A percentile compares a stretch with the other conserved stretches of the same genome.
Evolutionary conservation across 1,140 invertebrate genomes (phyloP).

Genomic region (Contarinia nasturtii): DNA sequence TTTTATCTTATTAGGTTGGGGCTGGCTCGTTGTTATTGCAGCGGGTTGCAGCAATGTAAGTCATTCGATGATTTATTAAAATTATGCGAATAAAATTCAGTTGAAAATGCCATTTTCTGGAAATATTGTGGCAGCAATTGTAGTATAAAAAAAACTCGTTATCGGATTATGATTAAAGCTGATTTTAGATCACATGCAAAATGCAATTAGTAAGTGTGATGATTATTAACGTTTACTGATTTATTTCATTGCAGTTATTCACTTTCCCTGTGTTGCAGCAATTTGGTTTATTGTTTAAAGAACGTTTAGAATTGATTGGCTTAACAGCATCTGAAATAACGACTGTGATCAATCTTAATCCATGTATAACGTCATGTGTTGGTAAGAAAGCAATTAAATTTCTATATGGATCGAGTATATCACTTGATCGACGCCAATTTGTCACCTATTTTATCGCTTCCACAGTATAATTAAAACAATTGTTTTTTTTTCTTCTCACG

Average conservation of each 20-base stretch:
- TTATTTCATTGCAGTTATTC: constrained; percentile 30
- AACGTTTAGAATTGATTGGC: constrained; percentile 31
- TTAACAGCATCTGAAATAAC: constrained; percentile 38
- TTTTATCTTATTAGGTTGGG: constrained; percentile 18
- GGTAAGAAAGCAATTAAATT: constrained; percentile 25
- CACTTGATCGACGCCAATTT: too few relatives aligned
- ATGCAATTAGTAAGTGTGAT: neutral
- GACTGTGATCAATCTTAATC: constrained; percentile 43
- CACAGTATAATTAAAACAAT: constrained; percentile 6
- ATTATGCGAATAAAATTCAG: too few relatives aligned
- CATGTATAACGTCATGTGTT: constrained; percentile 36
- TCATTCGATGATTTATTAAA: too few relatives aligned
- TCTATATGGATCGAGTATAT: too few relatives aligned
- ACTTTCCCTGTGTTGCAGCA: constrained; percentile 39
- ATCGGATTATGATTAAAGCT: neutral
- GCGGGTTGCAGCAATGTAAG: constrained; percentile 19
- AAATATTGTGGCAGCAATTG: too few relatives aligned
- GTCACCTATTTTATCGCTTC: neutral
- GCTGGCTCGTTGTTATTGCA: constrained; percentile 21
- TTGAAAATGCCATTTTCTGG: too few relatives aligned
- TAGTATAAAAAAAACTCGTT: neutral
- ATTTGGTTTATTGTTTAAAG: constrained; percentile 43
- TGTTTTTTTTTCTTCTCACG: neutral
- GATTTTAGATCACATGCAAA: neutral
- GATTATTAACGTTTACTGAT: neutral